phyloP scores from a whole-genome alignment of 2,113 vertebrate genomes.

The Malurus alboscapulatus region DNA sequence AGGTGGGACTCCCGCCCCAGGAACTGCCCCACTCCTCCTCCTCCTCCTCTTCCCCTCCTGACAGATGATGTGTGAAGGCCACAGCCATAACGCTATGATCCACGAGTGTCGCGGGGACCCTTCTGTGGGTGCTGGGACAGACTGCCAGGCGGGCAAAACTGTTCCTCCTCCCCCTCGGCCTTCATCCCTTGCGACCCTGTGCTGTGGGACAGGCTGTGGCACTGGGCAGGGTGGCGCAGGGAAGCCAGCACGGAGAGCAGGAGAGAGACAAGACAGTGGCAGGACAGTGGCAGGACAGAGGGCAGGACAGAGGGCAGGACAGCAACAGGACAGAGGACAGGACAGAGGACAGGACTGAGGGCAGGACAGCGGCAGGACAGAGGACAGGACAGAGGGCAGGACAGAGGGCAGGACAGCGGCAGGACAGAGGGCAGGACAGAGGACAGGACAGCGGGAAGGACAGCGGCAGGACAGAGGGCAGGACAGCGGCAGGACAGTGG shows the following conservation, averaged over 20 bases:
- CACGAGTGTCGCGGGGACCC: background rate
- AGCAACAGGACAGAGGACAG: too few relatives aligned
- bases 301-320: too few relatives aligned
- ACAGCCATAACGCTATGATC: rapidly evolving
- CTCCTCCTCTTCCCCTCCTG: background rate
- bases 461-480: too few relatives aligned
- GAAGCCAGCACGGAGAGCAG: background rate
- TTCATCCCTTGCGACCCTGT: background rate
- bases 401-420: too few relatives aligned
- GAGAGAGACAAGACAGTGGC: too few relatives aligned
- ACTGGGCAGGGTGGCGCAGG: rapidly evolving
- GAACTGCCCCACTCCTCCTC: background rate
- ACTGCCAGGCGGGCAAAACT: rapidly evolving
- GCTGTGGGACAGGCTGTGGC: rapidly evolving
- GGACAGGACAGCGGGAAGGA: too few relatives aligned
- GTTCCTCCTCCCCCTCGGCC: background rate
- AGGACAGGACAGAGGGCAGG: too few relatives aligned
- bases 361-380: too few relatives aligned
- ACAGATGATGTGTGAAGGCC: rapidly evolving
- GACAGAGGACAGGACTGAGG: too few relatives aligned
- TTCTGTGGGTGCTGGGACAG: background rate
- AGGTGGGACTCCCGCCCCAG: background rate
- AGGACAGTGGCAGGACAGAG: too few relatives aligned
- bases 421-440: too few relatives aligned
- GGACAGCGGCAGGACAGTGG: too few relatives aligned